Base-by-base conservation (phyloP, 30 jellyfish, hydroid and myxozoan genomes). In the Aurelia aurita region DNA sequence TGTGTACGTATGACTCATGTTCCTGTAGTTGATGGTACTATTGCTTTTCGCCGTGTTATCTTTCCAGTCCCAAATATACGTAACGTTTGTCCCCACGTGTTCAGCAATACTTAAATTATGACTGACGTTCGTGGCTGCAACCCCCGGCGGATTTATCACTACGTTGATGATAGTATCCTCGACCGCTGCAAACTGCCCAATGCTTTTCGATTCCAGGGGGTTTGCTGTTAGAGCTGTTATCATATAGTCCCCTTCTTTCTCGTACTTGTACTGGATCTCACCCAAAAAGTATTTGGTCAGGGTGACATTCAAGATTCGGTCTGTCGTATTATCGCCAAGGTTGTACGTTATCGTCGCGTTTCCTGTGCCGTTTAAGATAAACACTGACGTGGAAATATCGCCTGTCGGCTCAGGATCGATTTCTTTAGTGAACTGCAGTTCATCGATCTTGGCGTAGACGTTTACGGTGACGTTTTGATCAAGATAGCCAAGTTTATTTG, bases 41-140 rank as follows among this genome's bases (percentile, higher is more conserved):
- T 68, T 70, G 82, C 60, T 67, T 58, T 91, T 66, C 22, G 45
- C 53, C 21, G 83, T 58, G n/a, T 72, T 85, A 51, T 91, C 97
- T 12, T 31, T 55, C 97, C 96, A 91, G 44, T 69, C 51, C 97
- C 97, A 91, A 3, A 84, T 74, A 69, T 58, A 87, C 7, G 97
- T 84, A 44, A 91, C 86, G 29, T 85, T 91, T 2, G 97, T 84
- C 51, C 97, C 97, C 21, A 44, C 26, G 23, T 77, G 71, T 5
- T 31, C 66, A n/a, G 61, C 21, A 22, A 91, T 58, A 5, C 57
- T 64, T 46, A 31, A 70, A 23, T n/a, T 26, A 27, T 61, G 74
- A 61, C 80, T 51, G 49, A 31, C 53, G 39, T 88, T 88, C 8
- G 97, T 88, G 51, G 97, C 97, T 0, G 76, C 92, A 1, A 72